A percentile compares a stretch with the other conserved stretches of the same genome.
Evolutionary conservation across 2,888 invertebrate genomes (phyloP).

Genomic region (Patella depressa): DNA sequence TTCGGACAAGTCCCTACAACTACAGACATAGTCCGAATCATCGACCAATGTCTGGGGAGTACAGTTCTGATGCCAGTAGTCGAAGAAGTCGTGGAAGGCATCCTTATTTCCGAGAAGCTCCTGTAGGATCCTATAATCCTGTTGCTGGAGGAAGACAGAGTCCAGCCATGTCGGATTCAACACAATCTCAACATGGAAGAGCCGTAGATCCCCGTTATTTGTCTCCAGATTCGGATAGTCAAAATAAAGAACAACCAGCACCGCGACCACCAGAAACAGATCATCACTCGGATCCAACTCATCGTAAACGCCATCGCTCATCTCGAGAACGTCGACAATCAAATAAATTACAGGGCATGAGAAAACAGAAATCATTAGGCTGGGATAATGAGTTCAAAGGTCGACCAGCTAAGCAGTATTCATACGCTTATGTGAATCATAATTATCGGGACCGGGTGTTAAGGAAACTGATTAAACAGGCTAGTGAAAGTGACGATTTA

Average conservation of each 20-base stretch:
- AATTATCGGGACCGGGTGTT: constrained; percentile 61
- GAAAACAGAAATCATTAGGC: constrained; percentile 58
- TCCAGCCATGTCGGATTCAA: constrained; percentile 36
- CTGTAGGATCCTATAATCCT: constrained; percentile 15
- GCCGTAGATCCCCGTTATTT: constrained; percentile 13
- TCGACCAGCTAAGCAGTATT: constrained; percentile 48
- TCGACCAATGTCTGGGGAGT: constrained; percentile 46
- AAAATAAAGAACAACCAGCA: constrained; percentile 41
- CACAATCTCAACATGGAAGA: constrained; percentile 28
- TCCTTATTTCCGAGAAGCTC: constrained; percentile 17
- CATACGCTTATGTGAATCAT: constrained; percentile 66
- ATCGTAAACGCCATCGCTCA: constrained; percentile 44
- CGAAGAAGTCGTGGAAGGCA: constrained; percentile 38
- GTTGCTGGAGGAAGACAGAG: constrained; percentile 31
- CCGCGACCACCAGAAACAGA: constrained; percentile 55
- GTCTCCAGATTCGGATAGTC: constrained; percentile 55
- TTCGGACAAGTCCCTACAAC: constrained; percentile 13
- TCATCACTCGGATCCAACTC: constrained; percentile 63
- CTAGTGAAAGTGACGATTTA: constrained; percentile 47
- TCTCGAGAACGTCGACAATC: constrained; percentile 47
- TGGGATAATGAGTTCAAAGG: constrained; percentile 64
- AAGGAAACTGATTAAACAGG: constrained; percentile 59
- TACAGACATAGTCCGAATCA: constrained; percentile 32
- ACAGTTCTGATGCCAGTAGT: constrained; percentile 56
- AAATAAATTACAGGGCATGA: constrained; percentile 43